phyloP scores from a whole-genome alignment of 1,140 invertebrate genomes.

The Drosophila lowei region DNA sequence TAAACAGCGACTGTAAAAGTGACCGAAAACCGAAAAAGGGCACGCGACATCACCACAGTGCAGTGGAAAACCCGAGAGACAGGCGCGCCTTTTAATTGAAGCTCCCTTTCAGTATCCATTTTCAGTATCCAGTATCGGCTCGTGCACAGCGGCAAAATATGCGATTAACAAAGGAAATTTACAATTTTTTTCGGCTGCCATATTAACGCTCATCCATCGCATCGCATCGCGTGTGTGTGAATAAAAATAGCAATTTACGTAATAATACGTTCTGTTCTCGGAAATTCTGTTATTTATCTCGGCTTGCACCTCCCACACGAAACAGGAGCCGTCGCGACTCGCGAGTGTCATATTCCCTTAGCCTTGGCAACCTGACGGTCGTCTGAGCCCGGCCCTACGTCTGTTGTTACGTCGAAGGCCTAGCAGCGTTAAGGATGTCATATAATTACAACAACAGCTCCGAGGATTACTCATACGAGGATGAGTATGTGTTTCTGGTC shows the following conservation, averaged over 20 bases:
- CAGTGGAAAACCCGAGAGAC: conserved; percentile 15
- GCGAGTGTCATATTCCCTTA: conserved; percentile 36
- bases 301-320: too few relatives aligned
- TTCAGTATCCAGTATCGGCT: neutral
- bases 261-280: conserved; percentile 41
- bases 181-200: conserved; percentile 21
- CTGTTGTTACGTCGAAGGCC: neutral
- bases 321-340: neutral
- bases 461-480: conserved; percentile 67
- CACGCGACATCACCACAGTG: conserved; percentile 54
- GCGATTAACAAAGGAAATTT: conserved; percentile 51
- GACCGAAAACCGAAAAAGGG: conserved; percentile 24
- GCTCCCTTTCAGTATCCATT: conserved; percentile 17
- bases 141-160: conserved; percentile 26
- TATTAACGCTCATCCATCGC: conserved; percentile 4
- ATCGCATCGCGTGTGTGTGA: conserved; percentile 9
- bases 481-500: conserved; percentile 63
- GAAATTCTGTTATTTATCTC: conserved; percentile 21
- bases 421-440: conserved; percentile 45
- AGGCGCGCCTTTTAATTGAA: conserved; percentile 47
- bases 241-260: conserved; percentile 45
- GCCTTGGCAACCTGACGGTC: conserved; percentile 24
- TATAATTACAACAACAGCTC: conserved; percentile 66
- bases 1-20: conserved; percentile 12
- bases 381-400: conserved; percentile 1